Base-by-base conservation (phyloP, 1,140 invertebrate genomes). In the Ooceraea biroi region DNA sequence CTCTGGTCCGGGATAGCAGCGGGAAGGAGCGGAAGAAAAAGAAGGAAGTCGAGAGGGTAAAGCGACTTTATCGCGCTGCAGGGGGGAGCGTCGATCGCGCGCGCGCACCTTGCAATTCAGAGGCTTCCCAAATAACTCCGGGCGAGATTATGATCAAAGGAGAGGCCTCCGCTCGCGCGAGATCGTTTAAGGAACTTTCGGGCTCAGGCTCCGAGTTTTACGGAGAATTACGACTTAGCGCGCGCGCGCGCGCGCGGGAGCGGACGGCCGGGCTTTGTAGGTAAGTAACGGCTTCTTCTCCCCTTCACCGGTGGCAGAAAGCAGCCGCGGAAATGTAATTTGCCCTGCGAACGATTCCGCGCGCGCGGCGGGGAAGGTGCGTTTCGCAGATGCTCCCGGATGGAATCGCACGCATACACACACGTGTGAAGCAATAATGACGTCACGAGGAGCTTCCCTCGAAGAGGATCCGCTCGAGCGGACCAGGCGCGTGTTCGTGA, bases 371-470 rank as follows among this genome's bases (percentile, higher is more conserved):
- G n/a, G n/a, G n/a, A n/a, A n/a, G n/a, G n/a, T n/a, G n/a, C n/a
- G n/a, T 17, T 25, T 14, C 22, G 76, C 76, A 71, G 65, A 50
- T 78, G 50, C 65, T 57, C 44, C 50, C 65, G 76, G 17, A 68
- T 55, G 48, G 76, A 12, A n/a, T 46, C 41, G 36, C 48, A 30
- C 50, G 25, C 58, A 58, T n/a, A n/a, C n/a, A n/a, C n/a, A n/a
- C n/a, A n/a, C 83, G 85, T 87, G 84, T 84, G 72, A 73, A 84
- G 85, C 85, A 87, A 87, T 88, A 87, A 87, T 72, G 72, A 87
- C 58, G 74, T 66, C 74, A 65, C 25, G 55, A 55, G 82, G n/a
- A n/a, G n/a, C n/a, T n/a, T n/a, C n/a, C n/a, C 46, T 63, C 72
- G 22, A 73, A 46, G 60, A 14, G 46, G 22, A 50, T 58, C 68